These are phyloP conservation scores for Tetragnatha versicolor DNA, from an alignment of 1,140 invertebrate species.

Conservation along the genomic window DNA sequence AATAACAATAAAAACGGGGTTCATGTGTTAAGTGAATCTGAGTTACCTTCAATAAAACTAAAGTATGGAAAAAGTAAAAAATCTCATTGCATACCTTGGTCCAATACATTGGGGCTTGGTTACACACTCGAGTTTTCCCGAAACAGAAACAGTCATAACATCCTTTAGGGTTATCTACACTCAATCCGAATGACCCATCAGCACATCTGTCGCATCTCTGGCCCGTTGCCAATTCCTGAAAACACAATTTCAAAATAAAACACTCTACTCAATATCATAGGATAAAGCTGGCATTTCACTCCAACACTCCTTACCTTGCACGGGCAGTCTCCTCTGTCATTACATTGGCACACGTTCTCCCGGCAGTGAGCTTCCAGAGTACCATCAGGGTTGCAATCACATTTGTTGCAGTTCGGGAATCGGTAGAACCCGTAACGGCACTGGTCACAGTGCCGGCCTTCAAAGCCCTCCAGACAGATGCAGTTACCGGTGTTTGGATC, in stretches of 20 bases:
- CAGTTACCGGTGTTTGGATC: conserved; percentile 79
- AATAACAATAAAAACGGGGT: too few relatives aligned
- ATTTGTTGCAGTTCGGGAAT: conserved; percentile 85
- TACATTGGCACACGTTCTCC: conserved; percentile 70
- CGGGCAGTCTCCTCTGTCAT: conserved; percentile 79
- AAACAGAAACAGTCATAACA: conserved; percentile 92
- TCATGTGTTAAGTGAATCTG: too few relatives aligned
- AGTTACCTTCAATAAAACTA: too few relatives aligned
- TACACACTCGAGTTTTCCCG: conserved; percentile 77
- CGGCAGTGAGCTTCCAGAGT: conserved; percentile 71
- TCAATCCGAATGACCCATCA: conserved; percentile 81
- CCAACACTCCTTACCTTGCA: conserved; percentile 74
- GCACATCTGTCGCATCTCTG: conserved; percentile 83
- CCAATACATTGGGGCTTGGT: conserved; percentile 80
- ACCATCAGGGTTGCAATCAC: conserved; percentile 78
- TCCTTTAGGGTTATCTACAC: conserved; percentile 73
- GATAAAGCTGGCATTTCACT: neutral
- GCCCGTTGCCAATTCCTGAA: conserved; percentile 78
- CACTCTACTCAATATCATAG: neutral
- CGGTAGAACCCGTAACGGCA: conserved; percentile 86
- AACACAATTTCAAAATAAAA: neutral
- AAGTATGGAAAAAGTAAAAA: too few relatives aligned
- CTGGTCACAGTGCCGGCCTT: conserved; percentile 80
- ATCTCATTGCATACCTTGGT: conserved; percentile 68
- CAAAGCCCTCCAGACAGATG: conserved; percentile 80